Conservation (phyloP, 1,140 invertebrate species). For the Onthophagus taurus region DNA sequence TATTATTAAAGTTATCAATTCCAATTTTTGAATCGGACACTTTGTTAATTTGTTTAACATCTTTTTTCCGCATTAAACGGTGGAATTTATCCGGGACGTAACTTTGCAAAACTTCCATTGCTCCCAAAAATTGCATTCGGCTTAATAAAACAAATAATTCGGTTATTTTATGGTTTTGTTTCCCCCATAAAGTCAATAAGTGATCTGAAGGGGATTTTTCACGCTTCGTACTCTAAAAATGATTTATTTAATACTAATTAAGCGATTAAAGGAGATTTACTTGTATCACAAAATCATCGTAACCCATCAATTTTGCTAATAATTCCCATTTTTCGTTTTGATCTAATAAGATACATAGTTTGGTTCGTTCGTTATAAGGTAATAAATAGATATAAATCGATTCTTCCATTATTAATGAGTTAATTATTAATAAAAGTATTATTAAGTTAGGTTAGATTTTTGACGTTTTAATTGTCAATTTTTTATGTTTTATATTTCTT, state of each 20-base stretch:
- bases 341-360: constrained; percentile 69
- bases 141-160: constrained; percentile 60
- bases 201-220: constrained; percentile 63
- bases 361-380: constrained; percentile 53
- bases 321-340: constrained; percentile 68
- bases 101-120: constrained; percentile 54
- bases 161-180: constrained; percentile 66
- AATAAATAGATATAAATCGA: constrained; percentile 60
- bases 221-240: constrained; percentile 39
- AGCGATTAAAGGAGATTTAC: constrained; percentile 36
- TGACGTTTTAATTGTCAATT: too few species aligned
- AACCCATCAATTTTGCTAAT: constrained; percentile 50
- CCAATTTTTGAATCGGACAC: constrained; percentile 1
- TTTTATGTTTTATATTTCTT: too few species aligned
- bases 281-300: constrained; percentile 43
- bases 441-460: too few species aligned
- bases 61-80: constrained; percentile 43
- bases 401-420: constrained; percentile 2
- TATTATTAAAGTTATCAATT: constrained; percentile 1
- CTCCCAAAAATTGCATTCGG: constrained; percentile 61
- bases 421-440: too few species aligned
- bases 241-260: constrained; percentile 7
- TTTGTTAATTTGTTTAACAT: constrained; percentile 32
- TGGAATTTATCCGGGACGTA: constrained; percentile 53
- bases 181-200: constrained; percentile 66